Evolutionary conservation across 2,113 vertebrate species (phyloP).

Genomic region (Platysternon megacephalum): DNA sequence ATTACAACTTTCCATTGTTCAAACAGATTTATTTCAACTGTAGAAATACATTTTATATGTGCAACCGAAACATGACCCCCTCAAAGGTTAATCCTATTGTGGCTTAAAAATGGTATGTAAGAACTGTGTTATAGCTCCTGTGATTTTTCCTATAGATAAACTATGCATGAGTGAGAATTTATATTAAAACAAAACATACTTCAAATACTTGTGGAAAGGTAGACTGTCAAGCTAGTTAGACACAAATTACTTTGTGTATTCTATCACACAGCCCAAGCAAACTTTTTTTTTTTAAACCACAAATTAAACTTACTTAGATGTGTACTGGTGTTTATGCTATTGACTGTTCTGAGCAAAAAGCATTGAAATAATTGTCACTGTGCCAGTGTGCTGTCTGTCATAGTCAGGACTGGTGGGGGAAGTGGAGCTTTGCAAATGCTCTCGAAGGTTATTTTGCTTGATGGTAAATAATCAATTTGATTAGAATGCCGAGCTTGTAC

Average conservation of each 20-base stretch:
- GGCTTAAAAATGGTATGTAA: not conserved
- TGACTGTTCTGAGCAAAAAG: not conserved
- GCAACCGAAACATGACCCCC: not conserved
- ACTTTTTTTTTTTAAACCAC: not conserved
- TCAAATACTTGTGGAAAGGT: slow-evolving; percentile 32
- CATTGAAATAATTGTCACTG: not conserved
- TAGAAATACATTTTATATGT: not conserved
- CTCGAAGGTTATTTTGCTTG: not conserved
- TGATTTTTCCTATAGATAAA: not conserved
- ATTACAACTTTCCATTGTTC: slow-evolving; percentile 1
- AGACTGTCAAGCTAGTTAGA: not conserved
- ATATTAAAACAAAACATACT: not conserved
- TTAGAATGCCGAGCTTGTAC: not conserved
- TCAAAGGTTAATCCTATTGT: not conserved
- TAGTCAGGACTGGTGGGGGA: not conserved
- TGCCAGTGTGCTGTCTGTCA: not conserved
- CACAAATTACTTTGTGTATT: not conserved
- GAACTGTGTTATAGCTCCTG: not conserved
- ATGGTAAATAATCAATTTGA: not conserved
- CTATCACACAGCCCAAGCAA: not conserved
- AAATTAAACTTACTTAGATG: not conserved
- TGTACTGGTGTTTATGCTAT: not conserved
- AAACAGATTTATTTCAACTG: not conserved
- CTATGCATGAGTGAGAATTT: not conserved
- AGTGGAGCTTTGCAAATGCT: slow-evolving; percentile 20